Percentiles rank a stretch among this genome's conserved stretches.
These are phyloP conservation scores for Peromyscus melanophrys DNA, from an alignment of 2,797 vertebrate species.

Conservation along the genomic window DNA sequence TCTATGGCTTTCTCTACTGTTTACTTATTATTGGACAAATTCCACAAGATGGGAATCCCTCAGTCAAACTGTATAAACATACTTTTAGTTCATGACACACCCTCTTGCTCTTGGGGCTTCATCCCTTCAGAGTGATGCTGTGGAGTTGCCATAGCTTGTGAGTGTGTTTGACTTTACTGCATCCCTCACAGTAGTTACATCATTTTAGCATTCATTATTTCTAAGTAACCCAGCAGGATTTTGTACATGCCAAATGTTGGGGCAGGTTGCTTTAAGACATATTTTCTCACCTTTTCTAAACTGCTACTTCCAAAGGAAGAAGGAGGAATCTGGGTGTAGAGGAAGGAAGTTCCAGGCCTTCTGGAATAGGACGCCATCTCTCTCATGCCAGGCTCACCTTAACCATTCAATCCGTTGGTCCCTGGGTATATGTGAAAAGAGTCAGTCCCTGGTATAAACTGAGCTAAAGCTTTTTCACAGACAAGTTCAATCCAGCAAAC, in stretches of 20 bases:
- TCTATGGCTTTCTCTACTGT: not conserved
- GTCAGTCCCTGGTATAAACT: not conserved
- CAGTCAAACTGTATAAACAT: not conserved
- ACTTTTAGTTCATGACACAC: not conserved
- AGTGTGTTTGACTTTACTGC: not conserved
- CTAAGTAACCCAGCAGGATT: not conserved
- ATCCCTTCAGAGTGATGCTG: not conserved
- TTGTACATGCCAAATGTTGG: not conserved
- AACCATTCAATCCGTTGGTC: not conserved
- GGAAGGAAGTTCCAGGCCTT: too few relatives aligned
- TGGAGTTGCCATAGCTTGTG: too few relatives aligned
- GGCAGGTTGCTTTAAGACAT: not conserved
- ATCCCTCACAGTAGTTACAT: not conserved
- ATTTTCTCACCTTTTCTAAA: conserved; percentile 34
- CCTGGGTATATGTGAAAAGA: not conserved
- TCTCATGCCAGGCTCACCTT: not conserved
- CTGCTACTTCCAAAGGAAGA: not conserved
- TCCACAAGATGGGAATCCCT: not conserved
- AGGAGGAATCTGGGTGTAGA: not conserved
- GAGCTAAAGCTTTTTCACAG: not conserved
- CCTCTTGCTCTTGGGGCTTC: not conserved
- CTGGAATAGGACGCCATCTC: not conserved
- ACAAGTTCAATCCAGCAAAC: not conserved
- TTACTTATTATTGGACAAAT: not conserved
- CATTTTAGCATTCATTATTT: not conserved